Evolutionary conservation across 2,888 invertebrate species (phyloP), one percentile per base, ranked within the genome.

Genomic region (Drosophila fulvimacula): DNA sequence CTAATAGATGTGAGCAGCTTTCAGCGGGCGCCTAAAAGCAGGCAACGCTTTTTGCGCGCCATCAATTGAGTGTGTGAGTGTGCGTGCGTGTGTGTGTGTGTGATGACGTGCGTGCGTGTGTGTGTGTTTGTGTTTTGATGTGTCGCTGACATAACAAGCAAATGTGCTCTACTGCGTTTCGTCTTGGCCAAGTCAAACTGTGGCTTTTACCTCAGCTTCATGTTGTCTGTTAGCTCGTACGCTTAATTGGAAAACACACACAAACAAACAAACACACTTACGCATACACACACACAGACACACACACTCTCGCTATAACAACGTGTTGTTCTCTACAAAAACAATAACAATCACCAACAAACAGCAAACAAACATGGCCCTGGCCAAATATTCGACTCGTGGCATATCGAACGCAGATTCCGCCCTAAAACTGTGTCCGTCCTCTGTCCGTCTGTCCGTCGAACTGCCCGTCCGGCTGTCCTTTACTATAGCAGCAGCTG

Each of bases 231-330:
- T 81, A 83, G 81, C 81, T 77, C 59, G 66, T 46, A 59, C 66
- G 73, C 87, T 83, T 83, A 83, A 83, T 83, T 83, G 89, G 89
- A 86, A 88, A 81, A 71, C 88, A 82, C 72, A 70, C 74, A 73
- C 21, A n/a, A 10, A 39, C 13, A 30, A 34, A 17, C 32, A 44
- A n/a, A 36, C 49, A 21, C 19, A 41, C 51, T n/a, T 17, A 36
- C n/a, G 13, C 7, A 34, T 15, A 51, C 49, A 41, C 44, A 19
- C 21, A 53, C 13, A 30, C 39, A n/a, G 30, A 46, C 19, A 38
- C 41, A 21, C 19, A 41, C 44, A 19, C 21, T 32, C n/a, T 34
- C 59, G 21, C 24, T 30, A 9, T 41, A 13, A 51, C 71, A 79
- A 83, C 81, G 81, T 83, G 89, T 72, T 73, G 69, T 60, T 52